Conservation (phyloP, 2,888 invertebrate genomes). For the Oscheius sp. region DNA sequence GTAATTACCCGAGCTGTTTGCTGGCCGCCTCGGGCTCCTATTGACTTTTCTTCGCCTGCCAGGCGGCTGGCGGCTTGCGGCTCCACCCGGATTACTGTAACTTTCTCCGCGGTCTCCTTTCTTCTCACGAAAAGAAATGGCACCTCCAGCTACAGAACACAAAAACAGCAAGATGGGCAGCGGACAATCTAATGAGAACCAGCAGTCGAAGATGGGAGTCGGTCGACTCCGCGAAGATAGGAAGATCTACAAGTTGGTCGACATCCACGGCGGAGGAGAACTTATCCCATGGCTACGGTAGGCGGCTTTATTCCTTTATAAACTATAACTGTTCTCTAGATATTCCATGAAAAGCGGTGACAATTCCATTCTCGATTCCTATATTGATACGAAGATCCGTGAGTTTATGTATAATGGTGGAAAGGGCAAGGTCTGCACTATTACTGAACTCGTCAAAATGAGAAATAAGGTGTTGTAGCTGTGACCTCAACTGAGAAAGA, state of each 20-base stretch:
- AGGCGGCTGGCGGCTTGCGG: background rate
- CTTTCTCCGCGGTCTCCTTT: background rate
- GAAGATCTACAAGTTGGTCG: slow-evolving; percentile 78
- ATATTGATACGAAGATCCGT: slow-evolving; percentile 78
- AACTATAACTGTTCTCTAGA: slow-evolving; percentile 38
- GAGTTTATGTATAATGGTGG: slow-evolving; percentile 93
- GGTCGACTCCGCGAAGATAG: slow-evolving; percentile 52
- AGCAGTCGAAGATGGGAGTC: slow-evolving; percentile 45
- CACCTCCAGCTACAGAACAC: too few relatives aligned
- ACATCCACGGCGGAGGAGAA: slow-evolving; percentile 92
- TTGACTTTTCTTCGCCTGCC: background rate
- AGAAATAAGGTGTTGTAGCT: slow-evolving; percentile 80
- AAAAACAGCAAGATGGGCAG: slow-evolving; percentile 46
- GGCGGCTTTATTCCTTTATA: background rate
- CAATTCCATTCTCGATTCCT: slow-evolving; percentile 57
- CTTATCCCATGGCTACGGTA: slow-evolving; percentile 81
- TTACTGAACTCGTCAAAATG: slow-evolving; percentile 86
- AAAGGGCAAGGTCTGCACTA: slow-evolving; percentile 87
- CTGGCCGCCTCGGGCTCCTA: background rate
- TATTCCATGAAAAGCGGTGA: slow-evolving; percentile 66
- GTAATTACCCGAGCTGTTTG: background rate
- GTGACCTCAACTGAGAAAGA: too few relatives aligned
- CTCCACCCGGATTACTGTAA: background rate
- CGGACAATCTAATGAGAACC: slow-evolving; percentile 39
- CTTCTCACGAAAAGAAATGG: background rate